Evolutionary conservation across 2,797 vertebrate genomes (phyloP).

Genomic region (Hydrocynus forskahlii): DNA sequence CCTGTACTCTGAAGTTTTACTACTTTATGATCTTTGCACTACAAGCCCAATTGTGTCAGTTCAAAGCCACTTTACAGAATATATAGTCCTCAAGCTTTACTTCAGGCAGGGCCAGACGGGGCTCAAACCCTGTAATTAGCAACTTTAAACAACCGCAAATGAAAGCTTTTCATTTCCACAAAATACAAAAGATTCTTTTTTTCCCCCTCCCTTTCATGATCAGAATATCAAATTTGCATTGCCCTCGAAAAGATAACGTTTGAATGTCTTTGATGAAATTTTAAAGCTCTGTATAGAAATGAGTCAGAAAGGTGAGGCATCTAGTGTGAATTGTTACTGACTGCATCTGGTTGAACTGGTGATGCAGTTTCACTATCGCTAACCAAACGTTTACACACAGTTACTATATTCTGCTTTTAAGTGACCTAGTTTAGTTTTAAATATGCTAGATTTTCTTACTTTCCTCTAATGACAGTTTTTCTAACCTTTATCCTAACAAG

Average conservation of each 20-base stretch:
- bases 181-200: conserved; percentile 25
- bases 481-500: too few species aligned
- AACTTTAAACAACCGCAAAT: conserved; percentile 55
- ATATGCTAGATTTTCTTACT: too few species aligned
- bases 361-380: too few species aligned
- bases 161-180: conserved; percentile 54
- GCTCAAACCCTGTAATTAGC: conserved; percentile 67
- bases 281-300: too few species aligned
- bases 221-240: conserved; percentile 8
- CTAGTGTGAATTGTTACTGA: too few species aligned
- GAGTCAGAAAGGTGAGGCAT: too few species aligned
- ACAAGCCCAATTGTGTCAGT: conserved; percentile 73
- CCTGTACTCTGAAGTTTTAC: conserved; percentile 80
- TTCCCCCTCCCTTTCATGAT: conserved; percentile 20
- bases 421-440: too few species aligned
- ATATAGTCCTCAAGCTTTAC: conserved; percentile 66
- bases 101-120: conserved; percentile 55
- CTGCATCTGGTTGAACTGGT: too few species aligned
- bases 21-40: conserved; percentile 79
- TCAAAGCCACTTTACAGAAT: conserved; percentile 77
- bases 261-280: neutral
- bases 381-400: too few species aligned
- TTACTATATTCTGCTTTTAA: too few species aligned
- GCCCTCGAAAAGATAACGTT: neutral
- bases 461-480: too few species aligned